Base-by-base conservation (phyloP, 2,888 invertebrate genomes). In the Brachylomia viminalis region DNA sequence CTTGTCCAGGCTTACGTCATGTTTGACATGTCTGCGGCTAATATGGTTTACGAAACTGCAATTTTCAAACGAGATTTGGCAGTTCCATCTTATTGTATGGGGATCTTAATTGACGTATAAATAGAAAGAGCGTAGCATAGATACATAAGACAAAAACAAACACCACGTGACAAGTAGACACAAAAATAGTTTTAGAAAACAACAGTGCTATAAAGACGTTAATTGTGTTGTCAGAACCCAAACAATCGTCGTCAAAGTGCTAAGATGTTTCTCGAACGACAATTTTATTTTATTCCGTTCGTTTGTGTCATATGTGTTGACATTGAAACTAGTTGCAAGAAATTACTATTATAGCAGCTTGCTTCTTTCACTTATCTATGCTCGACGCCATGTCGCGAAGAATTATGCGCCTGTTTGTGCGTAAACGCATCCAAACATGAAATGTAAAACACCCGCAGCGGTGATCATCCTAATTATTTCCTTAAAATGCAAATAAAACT, bases 401-500 rank as follows among this genome's bases (percentile, higher is more conserved):
- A 74, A 59, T 59, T 52, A 84, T 81, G 80, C 68, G 56, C 54
- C 66, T 70, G 20, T 74, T 58, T 68, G 59, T 74, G 59, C 80
- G 65, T 84, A 49, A 72, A 79, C 54, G 72, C 56, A 71, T 66
- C 64, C 82, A 75, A 79, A 84, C 66, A 74, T 81, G 74, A 72
- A 79, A 82, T 82, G 75, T 77, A 77, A 87, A 89, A 80, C 77
- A 87, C 86, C 86, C 87, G 83, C 85, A 86, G 78, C 66, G 30
- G 79, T 58, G 82, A 79, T 86, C 78, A 85, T 87, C 82, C 76
- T 84, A 89, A 90, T 86, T 77, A 90, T 89, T 92, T 91, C 88
- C 91, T 91, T 86, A 88, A 91, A 91, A 91, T 88, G 88, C 88
- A 91, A 92, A 91, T 90, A 90, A 91, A 91, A 91, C 89, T 82